A percentile compares a stretch with the other conserved stretches of the same genome.
phyloP scores from a whole-genome alignment of 2,888 invertebrate species.

The Lasioglossum villosulum region DNA sequence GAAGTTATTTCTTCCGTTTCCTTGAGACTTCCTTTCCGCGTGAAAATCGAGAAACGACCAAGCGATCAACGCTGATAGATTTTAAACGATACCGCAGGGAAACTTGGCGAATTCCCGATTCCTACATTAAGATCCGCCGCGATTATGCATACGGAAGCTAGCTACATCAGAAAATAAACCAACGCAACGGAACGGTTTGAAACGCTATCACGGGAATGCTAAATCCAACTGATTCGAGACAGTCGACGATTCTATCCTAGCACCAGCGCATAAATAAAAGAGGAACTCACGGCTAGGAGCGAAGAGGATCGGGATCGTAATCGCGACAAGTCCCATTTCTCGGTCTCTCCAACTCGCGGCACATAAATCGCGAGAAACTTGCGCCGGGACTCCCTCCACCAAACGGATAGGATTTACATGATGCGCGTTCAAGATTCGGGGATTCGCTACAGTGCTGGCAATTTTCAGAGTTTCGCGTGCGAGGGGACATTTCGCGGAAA shows the following conservation, averaged over 20 bases:
- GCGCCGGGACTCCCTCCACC: not conserved
- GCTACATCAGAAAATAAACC: not conserved
- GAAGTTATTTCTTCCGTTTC: not conserved
- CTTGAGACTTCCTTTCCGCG: not conserved
- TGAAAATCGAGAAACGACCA: not conserved
- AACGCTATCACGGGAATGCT: not conserved
- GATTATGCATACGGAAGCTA: not conserved
- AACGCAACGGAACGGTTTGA: not conserved
- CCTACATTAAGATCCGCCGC: not conserved
- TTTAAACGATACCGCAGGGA: not conserved
- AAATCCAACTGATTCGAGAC: not conserved
- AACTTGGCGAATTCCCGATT: not conserved
- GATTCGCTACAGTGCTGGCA: not conserved
- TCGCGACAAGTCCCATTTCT: not conserved
- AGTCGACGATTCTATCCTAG: not conserved
- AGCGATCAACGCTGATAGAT: not conserved
- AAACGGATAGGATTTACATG: not conserved
- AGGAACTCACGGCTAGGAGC: not conserved
- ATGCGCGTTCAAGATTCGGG: not conserved
- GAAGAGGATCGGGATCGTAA: not conserved
- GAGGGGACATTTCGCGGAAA: not conserved
- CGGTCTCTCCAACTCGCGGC: not conserved
- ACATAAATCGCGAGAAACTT: not conserved
- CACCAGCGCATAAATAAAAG: not conserved
- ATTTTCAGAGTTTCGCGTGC: not conserved